phyloP scores from a whole-genome alignment of 2,888 invertebrate genomes.

The Brachyopa scutellaris region DNA sequence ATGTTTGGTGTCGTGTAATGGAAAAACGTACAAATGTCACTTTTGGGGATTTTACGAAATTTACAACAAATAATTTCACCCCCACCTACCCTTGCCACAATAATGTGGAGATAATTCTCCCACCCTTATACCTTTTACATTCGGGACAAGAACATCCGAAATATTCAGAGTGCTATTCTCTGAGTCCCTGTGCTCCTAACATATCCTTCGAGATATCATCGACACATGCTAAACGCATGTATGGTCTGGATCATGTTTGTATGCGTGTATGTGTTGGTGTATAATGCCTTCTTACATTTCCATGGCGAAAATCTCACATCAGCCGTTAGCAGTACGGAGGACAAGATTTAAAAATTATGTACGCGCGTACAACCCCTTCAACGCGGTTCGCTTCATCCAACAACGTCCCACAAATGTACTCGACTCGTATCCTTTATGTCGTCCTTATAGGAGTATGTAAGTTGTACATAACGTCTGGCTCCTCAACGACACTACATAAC shows the following conservation, averaged over 20 bases:
- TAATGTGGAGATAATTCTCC: conserved; percentile 12
- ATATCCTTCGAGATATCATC: conserved; percentile 58
- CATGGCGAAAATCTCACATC: conserved; percentile 65
- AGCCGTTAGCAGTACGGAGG: conserved; percentile 63
- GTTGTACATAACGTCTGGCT: too few species aligned
- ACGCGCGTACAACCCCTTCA: conserved; percentile 59
- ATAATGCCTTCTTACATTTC: conserved; percentile 64
- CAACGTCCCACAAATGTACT: not conserved
- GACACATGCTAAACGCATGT: conserved; percentile 52
- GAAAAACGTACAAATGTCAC: conserved; percentile 70
- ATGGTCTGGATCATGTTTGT: too few species aligned
- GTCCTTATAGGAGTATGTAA: too few species aligned
- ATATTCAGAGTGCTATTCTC: conserved; percentile 43
- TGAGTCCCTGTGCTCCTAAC: conserved; percentile 16
- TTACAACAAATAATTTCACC: conserved; percentile 61
- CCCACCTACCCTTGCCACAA: not conserved
- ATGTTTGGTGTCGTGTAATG: too few species aligned
- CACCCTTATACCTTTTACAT: conserved; percentile 1
- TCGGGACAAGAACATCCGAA: conserved; percentile 28
- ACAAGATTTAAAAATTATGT: conserved; percentile 71
- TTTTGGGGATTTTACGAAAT: conserved; percentile 69
- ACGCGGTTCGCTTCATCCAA: conserved; percentile 11
- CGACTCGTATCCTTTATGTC: not conserved
- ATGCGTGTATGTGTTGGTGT: conserved; percentile 3
- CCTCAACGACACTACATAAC: conserved; percentile 23